phyloP scores from a whole-genome alignment of 2,797 vertebrate species.

The Danio albolineatus region DNA sequence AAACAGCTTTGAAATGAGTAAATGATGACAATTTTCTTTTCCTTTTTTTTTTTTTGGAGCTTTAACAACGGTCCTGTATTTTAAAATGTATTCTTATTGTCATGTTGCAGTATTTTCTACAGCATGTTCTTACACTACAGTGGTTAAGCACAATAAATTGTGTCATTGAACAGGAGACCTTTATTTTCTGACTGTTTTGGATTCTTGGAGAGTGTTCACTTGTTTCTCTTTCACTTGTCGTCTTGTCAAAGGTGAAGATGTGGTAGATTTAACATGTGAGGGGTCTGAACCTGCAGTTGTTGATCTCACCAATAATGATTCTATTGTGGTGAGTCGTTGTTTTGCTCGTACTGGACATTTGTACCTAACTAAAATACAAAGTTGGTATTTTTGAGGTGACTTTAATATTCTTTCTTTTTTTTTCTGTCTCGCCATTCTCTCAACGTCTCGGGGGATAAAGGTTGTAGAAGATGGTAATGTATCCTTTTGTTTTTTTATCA shows the following conservation, averaged over 20 bases:
- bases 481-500: not conserved
- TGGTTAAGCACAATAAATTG: no score
- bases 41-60: no score
- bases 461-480: conserved; percentile 71
- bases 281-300: conserved; percentile 88
- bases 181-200: no score
- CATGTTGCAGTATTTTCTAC: no score
- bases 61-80: no score
- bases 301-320: conserved; percentile 91
- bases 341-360: not conserved
- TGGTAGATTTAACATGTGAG: conserved; percentile 94
- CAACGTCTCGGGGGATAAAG: conserved; percentile 48
- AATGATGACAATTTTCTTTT: no score
- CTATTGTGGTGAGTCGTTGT: conserved; percentile 86
- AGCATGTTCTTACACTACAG: no score
- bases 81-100: no score
- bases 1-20: no score
- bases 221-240: not conserved
- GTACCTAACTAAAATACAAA: not conserved
- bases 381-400: not conserved
- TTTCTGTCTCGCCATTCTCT: conserved; percentile 27
- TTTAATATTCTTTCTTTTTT: not conserved
- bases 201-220: no score
- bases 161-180: no score
- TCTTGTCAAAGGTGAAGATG: conserved; percentile 82